Percentiles rank a stretch among this genome's conserved stretches.
Conservation (phyloP, 2,888 invertebrate genomes). For the Meandrusa payeni region DNA sequence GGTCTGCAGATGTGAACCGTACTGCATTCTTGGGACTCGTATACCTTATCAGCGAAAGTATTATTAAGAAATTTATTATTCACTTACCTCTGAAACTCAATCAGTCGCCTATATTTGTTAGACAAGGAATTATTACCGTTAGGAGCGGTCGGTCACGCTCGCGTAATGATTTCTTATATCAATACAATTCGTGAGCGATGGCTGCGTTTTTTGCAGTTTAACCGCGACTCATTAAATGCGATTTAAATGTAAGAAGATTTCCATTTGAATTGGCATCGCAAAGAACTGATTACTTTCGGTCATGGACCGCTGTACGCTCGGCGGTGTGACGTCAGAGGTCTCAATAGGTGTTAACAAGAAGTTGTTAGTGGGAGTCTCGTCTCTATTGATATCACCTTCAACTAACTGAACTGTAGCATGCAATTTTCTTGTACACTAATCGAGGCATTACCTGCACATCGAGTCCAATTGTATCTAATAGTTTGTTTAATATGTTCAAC, state of each 20-base stretch:
- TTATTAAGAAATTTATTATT: constrained; percentile 19
- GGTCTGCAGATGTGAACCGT: constrained; percentile 32
- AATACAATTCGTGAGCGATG: constrained; percentile 48
- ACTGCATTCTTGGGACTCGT: constrained; percentile 1
- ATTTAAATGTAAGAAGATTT: constrained; percentile 49
- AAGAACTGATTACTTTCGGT: constrained; percentile 59
- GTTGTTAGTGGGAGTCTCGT: constrained; percentile 47
- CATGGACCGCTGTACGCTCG: constrained; percentile 41
- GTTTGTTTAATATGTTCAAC: constrained; percentile 1
- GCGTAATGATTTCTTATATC: constrained; percentile 54
- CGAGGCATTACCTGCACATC: constrained; percentile 35
- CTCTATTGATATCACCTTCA: constrained; percentile 59
- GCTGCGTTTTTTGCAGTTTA: constrained; percentile 45
- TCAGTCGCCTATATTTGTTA: constrained; percentile 24
- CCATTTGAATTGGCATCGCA: constrained; percentile 51
- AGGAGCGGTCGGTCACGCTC: constrained; percentile 42
- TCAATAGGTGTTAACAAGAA: constrained; percentile 66
- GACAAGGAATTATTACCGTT: constrained; percentile 38
- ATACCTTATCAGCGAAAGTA: constrained; percentile 1
- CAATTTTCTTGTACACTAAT: constrained; percentile 43
- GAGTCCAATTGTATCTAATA: constrained; percentile 21
- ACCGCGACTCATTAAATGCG: constrained; percentile 52
- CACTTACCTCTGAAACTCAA: constrained; percentile 1
- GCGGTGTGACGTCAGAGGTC: constrained; percentile 56
- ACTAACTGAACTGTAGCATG: constrained; percentile 49